Evolutionary conservation across 2,797 vertebrate species (phyloP), one percentile per base, ranked within the genome.

Genomic region (Paratrypauchen microcephalus): DNA sequence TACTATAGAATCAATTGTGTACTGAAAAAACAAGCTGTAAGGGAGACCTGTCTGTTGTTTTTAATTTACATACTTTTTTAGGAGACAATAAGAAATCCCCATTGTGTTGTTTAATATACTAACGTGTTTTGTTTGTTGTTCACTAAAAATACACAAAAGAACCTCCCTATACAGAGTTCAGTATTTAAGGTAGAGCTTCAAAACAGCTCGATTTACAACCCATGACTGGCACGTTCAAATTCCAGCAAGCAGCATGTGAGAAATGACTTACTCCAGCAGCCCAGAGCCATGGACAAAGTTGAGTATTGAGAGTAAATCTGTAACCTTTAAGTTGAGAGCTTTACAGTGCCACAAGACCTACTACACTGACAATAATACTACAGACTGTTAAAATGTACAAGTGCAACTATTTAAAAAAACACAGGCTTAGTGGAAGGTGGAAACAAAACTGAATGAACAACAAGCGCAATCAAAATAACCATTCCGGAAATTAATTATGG

Each of bases 191-290:
- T 74, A 70, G 9, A 9, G 74, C 64, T 77, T 70, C n/a, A 30
- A 63, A 57, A 47, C 61, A 48, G 57, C 26, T 23, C 41, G 70
- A 69, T 21, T 47, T 47, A 19, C 16, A 85, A 30, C 90, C 86
- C 89, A 86, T 89, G 89, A 92, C 85, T 1, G 30, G 74, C 79
- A 86, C 73, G 57, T 81, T 88, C 68, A 77, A 77, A 92, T 90
- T 87, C 86, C 86, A 77, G 26, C 3, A 66, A 41, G 81, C 66
- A 87, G 82, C 91, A 90, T 72, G 83, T 90, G 89, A 91, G 87
- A 28, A 26, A 72, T 79, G 79, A 85, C 78, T 88, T 83, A 72
- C 78, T 77, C 70, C 75, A 72, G 84, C 23, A 3, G 82, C 69
- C 64, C 74, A 55, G 0, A 76, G 77, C 62, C 16, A 47, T 8